Evolutionary conservation across 2,113 vertebrate genomes (phyloP), one percentile per base, ranked within the genome.

Genomic region (Pardalotus punctatus): DNA sequence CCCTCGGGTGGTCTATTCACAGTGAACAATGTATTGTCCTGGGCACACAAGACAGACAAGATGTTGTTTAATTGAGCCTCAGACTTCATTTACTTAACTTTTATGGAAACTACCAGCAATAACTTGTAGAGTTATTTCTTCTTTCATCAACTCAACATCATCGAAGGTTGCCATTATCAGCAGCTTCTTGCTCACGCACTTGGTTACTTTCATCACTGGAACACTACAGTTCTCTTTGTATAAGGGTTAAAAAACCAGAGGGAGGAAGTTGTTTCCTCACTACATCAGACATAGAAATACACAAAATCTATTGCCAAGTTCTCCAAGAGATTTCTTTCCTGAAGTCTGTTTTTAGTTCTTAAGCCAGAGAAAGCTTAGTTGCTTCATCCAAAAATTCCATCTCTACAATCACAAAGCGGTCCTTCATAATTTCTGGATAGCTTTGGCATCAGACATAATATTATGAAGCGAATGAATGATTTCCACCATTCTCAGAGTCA

Each of bases 1-100:
- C 94, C 96, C 69, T 96, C 35, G 93, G 97, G 97, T 96, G 91
- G 95, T 88, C 95, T 86, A 96, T 96, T 96, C 93, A 95, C 50
- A 95, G 76, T 76, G 92, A 96, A 97, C 96, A 96, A 94, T 91
- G 86, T 86, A 88, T 81, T 97, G 93, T 97, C 93, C 89, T 89
- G 77, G 81, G 89, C 89, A 95, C 36, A 84, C 69, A 94, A 95
- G 83, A 88, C 14, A 92, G 86, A 91, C 60, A 96, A 89, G 91
- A 94, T 95, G 93, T 84, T 89, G 60, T 92, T 94, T 78, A 91
- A 72, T 48, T 84, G 84, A 97, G 65, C 29, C 36, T 69, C 86
- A 96, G 80, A 95, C 56, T 94, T 91, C 65, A 87, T 93, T 95
- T 84, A 65, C 77, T 94, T 78, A 74, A 86, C 62, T 94, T 96